These are phyloP conservation scores for Bos indicus DNA, from an alignment of 2,113 vertebrate genomes.

Conservation along the genomic window DNA sequence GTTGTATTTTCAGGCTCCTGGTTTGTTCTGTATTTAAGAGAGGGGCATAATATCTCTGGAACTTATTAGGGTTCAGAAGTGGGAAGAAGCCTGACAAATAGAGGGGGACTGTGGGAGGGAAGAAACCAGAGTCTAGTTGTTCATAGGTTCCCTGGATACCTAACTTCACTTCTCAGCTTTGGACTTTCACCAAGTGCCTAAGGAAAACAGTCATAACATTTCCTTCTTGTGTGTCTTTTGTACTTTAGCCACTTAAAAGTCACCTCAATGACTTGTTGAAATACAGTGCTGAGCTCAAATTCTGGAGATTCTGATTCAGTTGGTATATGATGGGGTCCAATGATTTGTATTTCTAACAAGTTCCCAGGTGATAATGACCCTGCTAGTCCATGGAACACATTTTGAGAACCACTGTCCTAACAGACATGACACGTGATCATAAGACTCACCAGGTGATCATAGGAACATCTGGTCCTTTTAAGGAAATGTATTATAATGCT, in stretches of 20 bases:
- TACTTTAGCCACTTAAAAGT: neutral
- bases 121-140: neutral
- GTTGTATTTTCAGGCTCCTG: neutral
- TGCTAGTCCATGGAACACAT: neutral
- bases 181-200: neutral
- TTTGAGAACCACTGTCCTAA: neutral
- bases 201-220: neutral
- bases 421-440: rapidly evolving
- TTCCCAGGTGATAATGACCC: neutral
- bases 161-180: neutral
- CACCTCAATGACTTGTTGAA: neutral
- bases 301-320: neutral
- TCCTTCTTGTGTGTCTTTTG: rapidly evolving
- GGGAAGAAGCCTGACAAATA: neutral
- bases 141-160: neutral
- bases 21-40: neutral
- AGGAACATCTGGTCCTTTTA: neutral
- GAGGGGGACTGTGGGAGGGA: neutral
- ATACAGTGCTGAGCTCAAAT: neutral
- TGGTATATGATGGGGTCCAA: rapidly evolving
- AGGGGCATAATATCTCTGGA: neutral
- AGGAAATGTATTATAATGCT: neutral
- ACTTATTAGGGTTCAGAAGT: neutral
- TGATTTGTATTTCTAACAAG: neutral
- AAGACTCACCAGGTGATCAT: neutral